phyloP scores from a whole-genome alignment of 2,113 vertebrate genomes.

The Sander lucioperca region DNA sequence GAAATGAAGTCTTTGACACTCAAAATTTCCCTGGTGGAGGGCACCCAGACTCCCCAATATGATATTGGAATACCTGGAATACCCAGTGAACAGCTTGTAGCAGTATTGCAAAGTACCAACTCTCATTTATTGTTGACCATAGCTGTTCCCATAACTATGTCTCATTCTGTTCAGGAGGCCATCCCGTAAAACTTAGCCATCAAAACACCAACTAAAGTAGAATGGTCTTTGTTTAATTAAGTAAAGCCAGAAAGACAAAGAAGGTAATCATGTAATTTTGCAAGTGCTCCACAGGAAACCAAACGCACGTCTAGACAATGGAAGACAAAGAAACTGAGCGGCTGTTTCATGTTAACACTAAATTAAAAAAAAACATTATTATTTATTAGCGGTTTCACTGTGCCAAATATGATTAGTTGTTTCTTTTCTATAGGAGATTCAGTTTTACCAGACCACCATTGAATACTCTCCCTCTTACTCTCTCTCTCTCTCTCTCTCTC shows the following conservation, averaged over 20 bases:
- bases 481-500: constrained; percentile 5
- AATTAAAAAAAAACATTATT: constrained; percentile 48
- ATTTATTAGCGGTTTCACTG: constrained; percentile 48
- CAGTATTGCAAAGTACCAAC: neutral
- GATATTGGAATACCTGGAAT: no score
- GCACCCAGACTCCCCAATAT: no score
- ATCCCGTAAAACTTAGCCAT: neutral
- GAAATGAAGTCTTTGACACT: no score
- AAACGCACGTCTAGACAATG: constrained; percentile 13
- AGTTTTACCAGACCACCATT: constrained; percentile 36
- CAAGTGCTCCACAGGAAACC: constrained; percentile 29
- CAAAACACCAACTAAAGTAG: constrained; percentile 19
- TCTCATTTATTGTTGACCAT: neutral
- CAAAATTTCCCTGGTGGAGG: no score
- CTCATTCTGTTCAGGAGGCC: constrained; percentile 11
- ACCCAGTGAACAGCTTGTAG: neutral
- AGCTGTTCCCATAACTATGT: neutral
- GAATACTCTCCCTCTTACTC: constrained; percentile 3
- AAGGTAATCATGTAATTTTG: constrained; percentile 42
- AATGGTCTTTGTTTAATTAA: constrained; percentile 32
- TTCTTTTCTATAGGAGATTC: constrained; percentile 47
- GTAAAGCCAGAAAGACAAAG: constrained; percentile 40
- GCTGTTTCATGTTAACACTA: constrained; percentile 49
- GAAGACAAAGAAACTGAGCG: constrained; percentile 18
- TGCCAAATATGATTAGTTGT: constrained; percentile 57